Evolutionary conservation across 2,113 vertebrate species (phyloP), one percentile per base, ranked within the genome.

Genomic region (Sinocyclocheilus maitianheensis): DNA sequence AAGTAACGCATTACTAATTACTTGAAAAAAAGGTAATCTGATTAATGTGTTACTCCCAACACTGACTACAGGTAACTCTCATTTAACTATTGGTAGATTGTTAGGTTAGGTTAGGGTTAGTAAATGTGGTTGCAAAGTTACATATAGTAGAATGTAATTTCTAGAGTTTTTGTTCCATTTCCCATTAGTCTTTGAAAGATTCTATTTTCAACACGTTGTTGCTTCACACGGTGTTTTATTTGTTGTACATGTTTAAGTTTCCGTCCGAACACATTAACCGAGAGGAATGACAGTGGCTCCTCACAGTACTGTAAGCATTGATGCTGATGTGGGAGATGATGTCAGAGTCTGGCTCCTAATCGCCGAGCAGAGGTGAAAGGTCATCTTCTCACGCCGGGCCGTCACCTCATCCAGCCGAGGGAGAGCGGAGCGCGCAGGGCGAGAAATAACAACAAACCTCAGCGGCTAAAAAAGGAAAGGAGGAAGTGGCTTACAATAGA

Each of bases 401-500:
- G 81, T 91, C 92, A 88, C 89, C 91, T 86, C 81, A 80, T 90
- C 87, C 89, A 85, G 84, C 74, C 82, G 84, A 85, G 84, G 87
- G 85, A 87, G 77, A 58, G 76, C n/a, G 34, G n/a, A 84, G 81
- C 48, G 76, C 9, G 85, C 86, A 34, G 92, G 93, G 93, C 92
- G 93, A 93, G 93, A 94, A 94, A 90, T 90, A 92, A 92, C 91
- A 93, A 93, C 91, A 93, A 90, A 86, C 89, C 90, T 81, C 51
- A 83, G 85, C 76, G 86, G 93, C 93, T 94, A 94, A 93, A 95
- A 95, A 93, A 94, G 92, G 93, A 95, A 95, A 92, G 96, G 92
- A 96, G 97, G 97, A 98, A 97, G 95, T 58, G 84, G 89, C 94
- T 96, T 95, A 98, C 97, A 98, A 98, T 98, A 96, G 97, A 96